Percentiles rank a stretch among this genome's conserved stretches.
These are phyloP conservation scores for Phalacrocorax carbo DNA, from an alignment of 2,113 vertebrate genomes.

Conservation along the genomic window DNA sequence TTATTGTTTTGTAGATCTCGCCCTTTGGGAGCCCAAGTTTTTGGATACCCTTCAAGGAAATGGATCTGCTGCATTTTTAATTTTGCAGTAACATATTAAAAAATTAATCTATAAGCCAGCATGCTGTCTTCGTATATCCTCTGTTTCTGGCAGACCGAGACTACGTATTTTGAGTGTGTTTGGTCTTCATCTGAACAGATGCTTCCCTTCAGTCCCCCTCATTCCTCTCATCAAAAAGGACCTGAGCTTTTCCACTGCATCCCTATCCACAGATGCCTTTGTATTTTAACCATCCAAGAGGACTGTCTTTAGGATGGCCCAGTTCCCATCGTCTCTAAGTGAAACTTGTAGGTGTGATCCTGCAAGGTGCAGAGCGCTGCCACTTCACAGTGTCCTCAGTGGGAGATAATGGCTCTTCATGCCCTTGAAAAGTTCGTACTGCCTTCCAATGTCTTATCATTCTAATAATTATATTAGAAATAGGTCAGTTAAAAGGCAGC, in stretches of 20 bases:
- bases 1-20: not conserved
- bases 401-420: not conserved
- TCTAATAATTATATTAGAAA: not conserved
- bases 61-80: not conserved
- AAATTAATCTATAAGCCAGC: not conserved
- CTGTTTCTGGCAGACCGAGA: not conserved
- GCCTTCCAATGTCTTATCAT: not conserved
- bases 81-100: not conserved
- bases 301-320: not conserved
- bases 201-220: not conserved
- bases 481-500: not conserved
- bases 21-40: not conserved
- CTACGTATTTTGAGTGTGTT: not conserved
- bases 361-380: not conserved
- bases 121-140: not conserved
- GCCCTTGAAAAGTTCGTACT: not conserved
- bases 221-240: not conserved
- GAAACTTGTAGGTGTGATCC: fast-evolving
- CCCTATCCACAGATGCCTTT: not conserved
- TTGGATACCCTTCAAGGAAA: not conserved
- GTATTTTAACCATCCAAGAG: not conserved
- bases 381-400: not conserved
- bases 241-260: not conserved
- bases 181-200: not conserved
- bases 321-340: not conserved